These are phyloP conservation scores for Ceraclea dissimilis DNA, from an alignment of 2,888 invertebrate species.

Conservation along the genomic window DNA sequence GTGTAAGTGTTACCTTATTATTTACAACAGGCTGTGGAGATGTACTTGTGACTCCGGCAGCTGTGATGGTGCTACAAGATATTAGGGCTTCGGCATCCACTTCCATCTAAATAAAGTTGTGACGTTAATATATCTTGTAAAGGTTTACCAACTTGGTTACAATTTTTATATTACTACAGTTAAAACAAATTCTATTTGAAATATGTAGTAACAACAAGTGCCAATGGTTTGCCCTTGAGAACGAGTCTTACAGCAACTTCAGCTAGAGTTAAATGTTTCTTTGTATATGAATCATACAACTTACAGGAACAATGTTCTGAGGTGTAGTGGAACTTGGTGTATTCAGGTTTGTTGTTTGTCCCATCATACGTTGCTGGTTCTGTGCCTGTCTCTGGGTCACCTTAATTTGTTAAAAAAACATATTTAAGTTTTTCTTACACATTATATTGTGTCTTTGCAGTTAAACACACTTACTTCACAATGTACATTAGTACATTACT, in stretches of 20 bases:
- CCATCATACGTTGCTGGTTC: slow-evolving; percentile 38
- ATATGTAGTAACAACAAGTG: not conserved
- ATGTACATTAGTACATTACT: too few species aligned
- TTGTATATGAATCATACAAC: too few species aligned
- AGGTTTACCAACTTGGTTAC: not conserved
- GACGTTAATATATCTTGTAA: not conserved
- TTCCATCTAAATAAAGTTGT: slow-evolving; percentile 36
- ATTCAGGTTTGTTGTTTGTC: slow-evolving; percentile 26
- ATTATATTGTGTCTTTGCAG: not conserved
- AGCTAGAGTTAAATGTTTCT: too few species aligned
- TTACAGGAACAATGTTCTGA: slow-evolving; percentile 14
- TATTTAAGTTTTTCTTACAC: not conserved
- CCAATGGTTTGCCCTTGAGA: too few species aligned
- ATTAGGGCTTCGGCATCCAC: slow-evolving; percentile 45
- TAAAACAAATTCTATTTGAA: not conserved
- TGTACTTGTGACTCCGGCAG: slow-evolving; percentile 42
- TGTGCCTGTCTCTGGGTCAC: slow-evolving; percentile 47
- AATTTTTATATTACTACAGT: not conserved
- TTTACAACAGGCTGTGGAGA: slow-evolving; percentile 28
- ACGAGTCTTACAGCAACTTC: too few species aligned
- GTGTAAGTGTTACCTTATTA: not conserved
- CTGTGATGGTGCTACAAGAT: slow-evolving; percentile 44
- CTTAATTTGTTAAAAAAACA: slow-evolving; percentile 28
- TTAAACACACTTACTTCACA: too few species aligned
- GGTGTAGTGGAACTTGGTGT: slow-evolving; percentile 22